Evolutionary conservation across 2,888 invertebrate genomes (phyloP).

Genomic region (Hoplodrina ambigua): DNA sequence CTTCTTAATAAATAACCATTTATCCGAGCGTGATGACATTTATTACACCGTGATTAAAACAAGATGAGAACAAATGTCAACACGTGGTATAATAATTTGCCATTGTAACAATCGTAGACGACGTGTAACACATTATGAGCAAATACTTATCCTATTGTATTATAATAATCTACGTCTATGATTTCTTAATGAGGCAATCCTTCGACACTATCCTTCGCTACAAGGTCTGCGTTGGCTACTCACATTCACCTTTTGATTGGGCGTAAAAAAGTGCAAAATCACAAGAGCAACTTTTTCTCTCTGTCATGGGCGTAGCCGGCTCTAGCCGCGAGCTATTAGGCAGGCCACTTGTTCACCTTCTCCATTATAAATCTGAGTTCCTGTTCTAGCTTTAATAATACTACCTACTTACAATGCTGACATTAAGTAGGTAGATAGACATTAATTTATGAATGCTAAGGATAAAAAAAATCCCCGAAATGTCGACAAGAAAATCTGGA

Average conservation of each 20-base stretch:
- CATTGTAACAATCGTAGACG: slow-evolving; percentile 27
- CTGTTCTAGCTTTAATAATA: slow-evolving; percentile 46
- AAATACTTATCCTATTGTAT: slow-evolving; percentile 49
- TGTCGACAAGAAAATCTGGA: neutral
- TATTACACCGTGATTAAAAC: slow-evolving; percentile 19
- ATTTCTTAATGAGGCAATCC: slow-evolving; percentile 52
- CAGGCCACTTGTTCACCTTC: slow-evolving; percentile 46
- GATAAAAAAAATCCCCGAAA: slow-evolving; percentile 1
- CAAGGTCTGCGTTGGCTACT: slow-evolving; percentile 26
- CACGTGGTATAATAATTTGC: slow-evolving; percentile 47
- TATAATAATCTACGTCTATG: slow-evolving; percentile 40
- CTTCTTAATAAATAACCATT: neutral
- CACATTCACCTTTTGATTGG: slow-evolving; percentile 34
- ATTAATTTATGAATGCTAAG: neutral
- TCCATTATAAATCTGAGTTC: slow-evolving; percentile 33
- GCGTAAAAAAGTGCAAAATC: slow-evolving; percentile 21
- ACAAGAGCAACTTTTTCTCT: slow-evolving; percentile 21
- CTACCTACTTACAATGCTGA: slow-evolving; percentile 24
- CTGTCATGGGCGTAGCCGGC: slow-evolving; percentile 29
- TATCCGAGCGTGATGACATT: slow-evolving; percentile 10
- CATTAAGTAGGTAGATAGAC: slow-evolving; percentile 27
- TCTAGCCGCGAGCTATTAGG: slow-evolving; percentile 11
- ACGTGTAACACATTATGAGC: slow-evolving; percentile 31
- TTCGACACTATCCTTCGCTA: slow-evolving; percentile 31
- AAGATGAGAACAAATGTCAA: slow-evolving; percentile 33